Conservation (phyloP, 2,888 invertebrate genomes). For the Ormyrus thymus region DNA sequence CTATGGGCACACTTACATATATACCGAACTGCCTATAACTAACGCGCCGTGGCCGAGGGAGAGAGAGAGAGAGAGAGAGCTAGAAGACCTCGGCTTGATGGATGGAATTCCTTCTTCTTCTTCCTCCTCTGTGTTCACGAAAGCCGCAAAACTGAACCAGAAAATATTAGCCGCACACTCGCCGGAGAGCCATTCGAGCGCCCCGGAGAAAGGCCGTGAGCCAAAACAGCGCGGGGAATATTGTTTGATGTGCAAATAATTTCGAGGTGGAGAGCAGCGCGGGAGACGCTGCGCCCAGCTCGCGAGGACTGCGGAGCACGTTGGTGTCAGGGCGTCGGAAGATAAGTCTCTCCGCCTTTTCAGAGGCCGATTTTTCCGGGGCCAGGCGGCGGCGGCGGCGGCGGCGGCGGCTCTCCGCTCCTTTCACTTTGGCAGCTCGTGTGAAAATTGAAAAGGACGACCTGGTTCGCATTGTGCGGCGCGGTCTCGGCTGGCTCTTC, state of each 20-base stretch:
- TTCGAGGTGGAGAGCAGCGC: conserved; percentile 13
- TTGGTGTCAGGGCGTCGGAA: too few species aligned
- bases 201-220: too few species aligned
- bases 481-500: too few species aligned
- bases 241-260: conserved; percentile 42
- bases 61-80: conserved; percentile 14
- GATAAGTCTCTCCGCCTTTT: too few species aligned
- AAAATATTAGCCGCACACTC: conserved; percentile 62
- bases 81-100: conserved; percentile 61
- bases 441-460: too few species aligned
- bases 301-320: too few species aligned
- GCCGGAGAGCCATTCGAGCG: background rate
- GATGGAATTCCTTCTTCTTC: conserved; percentile 63
- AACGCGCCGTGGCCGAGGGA: conserved; percentile 56
- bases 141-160: conserved; percentile 64
- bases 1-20: conserved; percentile 59
- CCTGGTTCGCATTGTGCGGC: too few species aligned
- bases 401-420: too few species aligned
- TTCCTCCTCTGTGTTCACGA: conserved; percentile 15
- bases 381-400: background rate
- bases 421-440: too few species aligned
- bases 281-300: background rate
- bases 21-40: conserved; percentile 63
- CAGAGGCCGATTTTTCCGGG: background rate
- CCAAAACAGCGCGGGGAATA: background rate